These are phyloP conservation scores for Gopherus flavomarginatus DNA, from an alignment of 2,113 vertebrate species.

Conservation along the genomic window DNA sequence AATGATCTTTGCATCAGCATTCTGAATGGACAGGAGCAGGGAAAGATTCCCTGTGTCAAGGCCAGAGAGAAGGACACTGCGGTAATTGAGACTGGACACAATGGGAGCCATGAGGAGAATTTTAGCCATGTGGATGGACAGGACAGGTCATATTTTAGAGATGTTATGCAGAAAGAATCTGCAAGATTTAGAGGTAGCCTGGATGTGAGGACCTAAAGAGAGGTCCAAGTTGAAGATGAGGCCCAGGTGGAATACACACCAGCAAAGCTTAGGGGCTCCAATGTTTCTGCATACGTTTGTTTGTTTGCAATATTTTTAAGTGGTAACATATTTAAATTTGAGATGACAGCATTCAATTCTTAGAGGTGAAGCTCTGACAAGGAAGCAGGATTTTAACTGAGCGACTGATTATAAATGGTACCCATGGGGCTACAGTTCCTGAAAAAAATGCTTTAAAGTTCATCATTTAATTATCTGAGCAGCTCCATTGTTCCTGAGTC, in stretches of 20 bases:
- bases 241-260: not conserved
- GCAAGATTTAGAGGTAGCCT: not conserved
- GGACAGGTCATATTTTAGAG: no score
- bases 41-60: not conserved
- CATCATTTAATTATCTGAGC: not conserved
- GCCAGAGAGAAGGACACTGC: not conserved
- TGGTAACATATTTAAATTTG: not conserved
- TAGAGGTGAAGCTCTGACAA: not conserved
- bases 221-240: not conserved
- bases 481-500: not conserved
- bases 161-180: not conserved
- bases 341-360: not conserved
- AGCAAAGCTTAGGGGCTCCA: not conserved
- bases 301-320: constrained; percentile 8
- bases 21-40: not conserved
- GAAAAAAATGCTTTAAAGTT: not conserved
- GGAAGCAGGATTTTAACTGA: not conserved
- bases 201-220: not conserved
- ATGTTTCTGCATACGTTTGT: no score
- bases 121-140: no score
- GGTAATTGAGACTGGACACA: no score
- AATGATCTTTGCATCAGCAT: not conserved
- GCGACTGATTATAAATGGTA: not conserved
- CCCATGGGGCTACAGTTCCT: not conserved
- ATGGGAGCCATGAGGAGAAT: no score